phyloP scores from a whole-genome alignment of 2,113 vertebrate species.

The Raphicerus campestris region DNA sequence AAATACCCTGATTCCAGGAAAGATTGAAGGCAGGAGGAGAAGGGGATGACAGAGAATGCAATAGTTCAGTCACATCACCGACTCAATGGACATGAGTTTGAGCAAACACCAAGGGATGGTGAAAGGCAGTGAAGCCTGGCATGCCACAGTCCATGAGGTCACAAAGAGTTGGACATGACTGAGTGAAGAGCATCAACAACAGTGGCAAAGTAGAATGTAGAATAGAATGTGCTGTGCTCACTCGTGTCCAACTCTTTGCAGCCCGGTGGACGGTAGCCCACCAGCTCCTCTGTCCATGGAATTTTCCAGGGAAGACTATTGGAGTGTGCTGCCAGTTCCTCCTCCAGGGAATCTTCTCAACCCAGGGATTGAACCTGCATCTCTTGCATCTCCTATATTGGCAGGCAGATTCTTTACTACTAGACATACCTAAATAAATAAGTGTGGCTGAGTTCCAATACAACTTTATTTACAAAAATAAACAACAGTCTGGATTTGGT shows the following conservation, averaged over 20 bases:
- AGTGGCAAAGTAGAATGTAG: neutral
- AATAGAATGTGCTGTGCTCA: neutral
- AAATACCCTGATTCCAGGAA: neutral
- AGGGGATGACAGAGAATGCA: neutral
- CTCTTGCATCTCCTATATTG: neutral
- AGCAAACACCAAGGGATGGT: neutral
- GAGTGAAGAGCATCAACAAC: neutral
- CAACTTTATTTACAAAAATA: neutral
- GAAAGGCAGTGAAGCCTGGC: neutral
- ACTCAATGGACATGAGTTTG: neutral
- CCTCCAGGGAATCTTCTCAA: neutral
- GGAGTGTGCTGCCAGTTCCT: neutral
- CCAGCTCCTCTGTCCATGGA: neutral
- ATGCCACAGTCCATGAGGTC: neutral
- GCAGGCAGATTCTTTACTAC: neutral
- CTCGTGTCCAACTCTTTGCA: neutral
- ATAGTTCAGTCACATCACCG: neutral
- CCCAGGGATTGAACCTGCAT: neutral
- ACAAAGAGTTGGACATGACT: neutral
- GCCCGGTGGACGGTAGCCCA: neutral
- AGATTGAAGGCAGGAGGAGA: neutral
- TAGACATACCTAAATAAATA: neutral
- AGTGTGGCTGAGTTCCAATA: neutral
- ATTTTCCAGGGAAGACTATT: neutral
- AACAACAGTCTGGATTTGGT: neutral